Evolutionary conservation across 2,113 vertebrate genomes (phyloP).

Genomic region (Cyphomyrus discorhynchus): DNA sequence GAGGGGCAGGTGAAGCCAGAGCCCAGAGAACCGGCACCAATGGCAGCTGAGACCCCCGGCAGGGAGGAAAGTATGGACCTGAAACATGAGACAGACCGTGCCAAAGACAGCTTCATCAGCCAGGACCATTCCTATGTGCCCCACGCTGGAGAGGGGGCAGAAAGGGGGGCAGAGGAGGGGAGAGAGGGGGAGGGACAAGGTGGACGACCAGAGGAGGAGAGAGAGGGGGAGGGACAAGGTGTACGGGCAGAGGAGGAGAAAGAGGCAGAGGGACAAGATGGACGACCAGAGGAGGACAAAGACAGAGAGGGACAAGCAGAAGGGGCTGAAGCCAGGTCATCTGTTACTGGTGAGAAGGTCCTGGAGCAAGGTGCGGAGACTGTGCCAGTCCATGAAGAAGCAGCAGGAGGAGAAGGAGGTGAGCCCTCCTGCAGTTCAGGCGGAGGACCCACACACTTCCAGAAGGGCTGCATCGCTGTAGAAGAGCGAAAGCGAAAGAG

Average conservation of each 20-base stretch:
- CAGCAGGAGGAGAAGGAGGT: background rate
- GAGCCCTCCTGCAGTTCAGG: background rate
- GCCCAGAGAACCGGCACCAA: background rate
- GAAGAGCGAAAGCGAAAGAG: background rate
- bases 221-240: background rate
- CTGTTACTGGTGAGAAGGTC: background rate
- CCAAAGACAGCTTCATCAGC: background rate
- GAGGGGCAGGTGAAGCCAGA: background rate
- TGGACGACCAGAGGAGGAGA: background rate
- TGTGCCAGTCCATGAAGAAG: background rate
- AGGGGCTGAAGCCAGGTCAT: background rate
- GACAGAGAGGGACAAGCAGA: background rate
- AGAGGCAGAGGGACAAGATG: background rate
- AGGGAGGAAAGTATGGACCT: background rate
- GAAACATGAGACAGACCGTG: background rate
- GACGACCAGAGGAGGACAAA: background rate
- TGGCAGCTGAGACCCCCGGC: constrained; percentile 14
- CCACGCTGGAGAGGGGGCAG: constrained; percentile 14
- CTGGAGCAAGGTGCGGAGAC: background rate
- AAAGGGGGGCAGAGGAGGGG: background rate
- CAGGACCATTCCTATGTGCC: constrained; percentile 12
- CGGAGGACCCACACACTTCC: background rate
- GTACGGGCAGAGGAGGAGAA: background rate
- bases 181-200: background rate
- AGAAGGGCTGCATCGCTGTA: background rate